Evolutionary conservation across 2,888 invertebrate genomes (phyloP).

Genomic region (Automeris io): DNA sequence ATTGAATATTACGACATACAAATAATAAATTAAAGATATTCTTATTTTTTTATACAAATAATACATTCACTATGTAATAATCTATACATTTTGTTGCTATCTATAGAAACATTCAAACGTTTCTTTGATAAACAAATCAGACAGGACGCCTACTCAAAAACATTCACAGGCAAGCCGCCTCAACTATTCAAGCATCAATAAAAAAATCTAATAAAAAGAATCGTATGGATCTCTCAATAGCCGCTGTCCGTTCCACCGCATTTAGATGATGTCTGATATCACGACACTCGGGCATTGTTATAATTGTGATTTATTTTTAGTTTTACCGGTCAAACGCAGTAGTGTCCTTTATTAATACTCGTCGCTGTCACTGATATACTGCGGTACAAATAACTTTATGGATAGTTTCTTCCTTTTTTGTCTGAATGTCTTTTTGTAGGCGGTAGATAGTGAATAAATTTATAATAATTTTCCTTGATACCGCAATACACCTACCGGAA

Average conservation of each 20-base stretch:
- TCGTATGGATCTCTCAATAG: slow-evolving; percentile 47
- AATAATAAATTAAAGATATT: no score
- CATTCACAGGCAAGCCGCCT: slow-evolving; percentile 4
- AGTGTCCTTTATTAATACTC: slow-evolving; percentile 70
- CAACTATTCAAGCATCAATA: slow-evolving; percentile 9
- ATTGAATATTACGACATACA: no score
- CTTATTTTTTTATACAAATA: no score
- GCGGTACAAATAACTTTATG: slow-evolving; percentile 47
- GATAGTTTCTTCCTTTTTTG: slow-evolving; percentile 51
- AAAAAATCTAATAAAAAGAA: slow-evolving; percentile 10
- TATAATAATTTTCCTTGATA: neutral
- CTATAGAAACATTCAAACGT: neutral
- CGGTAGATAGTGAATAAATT: slow-evolving; percentile 15
- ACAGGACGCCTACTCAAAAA: slow-evolving; percentile 8
- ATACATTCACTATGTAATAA: no score
- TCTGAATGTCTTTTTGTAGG: slow-evolving; percentile 24
- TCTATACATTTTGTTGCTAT: neutral
- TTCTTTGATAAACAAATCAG: slow-evolving; percentile 7
- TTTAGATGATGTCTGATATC: slow-evolving; percentile 61
- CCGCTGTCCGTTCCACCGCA: slow-evolving; percentile 48
- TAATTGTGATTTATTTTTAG: slow-evolving; percentile 42
- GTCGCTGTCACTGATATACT: slow-evolving; percentile 67
- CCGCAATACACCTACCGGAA: neutral
- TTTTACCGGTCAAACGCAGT: slow-evolving; percentile 39
- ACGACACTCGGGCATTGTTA: slow-evolving; percentile 52